Conservation (phyloP, 2,113 vertebrate genomes). For the Scopus umbretta region DNA sequence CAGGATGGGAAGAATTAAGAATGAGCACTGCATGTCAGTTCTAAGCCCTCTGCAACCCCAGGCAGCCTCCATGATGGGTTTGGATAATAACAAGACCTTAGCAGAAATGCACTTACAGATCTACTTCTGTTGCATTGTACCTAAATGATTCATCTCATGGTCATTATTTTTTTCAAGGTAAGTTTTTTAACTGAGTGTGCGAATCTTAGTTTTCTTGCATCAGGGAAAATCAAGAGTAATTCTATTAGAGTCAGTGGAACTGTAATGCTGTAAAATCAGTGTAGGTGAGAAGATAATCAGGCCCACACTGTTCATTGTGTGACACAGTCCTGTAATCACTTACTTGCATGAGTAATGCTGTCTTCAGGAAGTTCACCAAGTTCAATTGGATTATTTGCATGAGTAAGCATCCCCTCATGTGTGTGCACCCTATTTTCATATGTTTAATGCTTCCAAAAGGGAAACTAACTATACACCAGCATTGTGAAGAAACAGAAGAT, state of each 20-base stretch:
- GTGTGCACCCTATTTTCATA: conserved; percentile 47
- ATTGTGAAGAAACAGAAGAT: not conserved
- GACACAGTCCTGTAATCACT: conserved; percentile 50
- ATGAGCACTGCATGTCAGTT: not conserved
- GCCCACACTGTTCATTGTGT: conserved; percentile 7
- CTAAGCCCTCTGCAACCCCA: not conserved
- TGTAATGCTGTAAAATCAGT: not conserved
- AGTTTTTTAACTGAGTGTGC: not conserved
- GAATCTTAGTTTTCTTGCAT: not conserved
- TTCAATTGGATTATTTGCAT: conserved; percentile 60
- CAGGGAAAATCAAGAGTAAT: not conserved
- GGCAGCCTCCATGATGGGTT: not conserved
- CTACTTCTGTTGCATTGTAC: not conserved
- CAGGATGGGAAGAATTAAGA: not conserved
- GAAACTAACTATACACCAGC: not conserved
- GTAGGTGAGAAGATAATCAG: conserved; percentile 54
- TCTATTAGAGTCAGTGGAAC: not conserved
- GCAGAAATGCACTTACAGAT: not conserved
- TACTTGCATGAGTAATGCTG: conserved; percentile 59
- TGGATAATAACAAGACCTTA: not conserved
- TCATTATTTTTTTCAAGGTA: not conserved
- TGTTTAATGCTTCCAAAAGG: conserved; percentile 27
- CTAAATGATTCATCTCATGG: not conserved
- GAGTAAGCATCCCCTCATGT: conserved; percentile 58
- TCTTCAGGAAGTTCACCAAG: conserved; percentile 54